Evolutionary conservation across 2,113 vertebrate genomes (phyloP).

Genomic region (Chaetodon trifascialis): DNA sequence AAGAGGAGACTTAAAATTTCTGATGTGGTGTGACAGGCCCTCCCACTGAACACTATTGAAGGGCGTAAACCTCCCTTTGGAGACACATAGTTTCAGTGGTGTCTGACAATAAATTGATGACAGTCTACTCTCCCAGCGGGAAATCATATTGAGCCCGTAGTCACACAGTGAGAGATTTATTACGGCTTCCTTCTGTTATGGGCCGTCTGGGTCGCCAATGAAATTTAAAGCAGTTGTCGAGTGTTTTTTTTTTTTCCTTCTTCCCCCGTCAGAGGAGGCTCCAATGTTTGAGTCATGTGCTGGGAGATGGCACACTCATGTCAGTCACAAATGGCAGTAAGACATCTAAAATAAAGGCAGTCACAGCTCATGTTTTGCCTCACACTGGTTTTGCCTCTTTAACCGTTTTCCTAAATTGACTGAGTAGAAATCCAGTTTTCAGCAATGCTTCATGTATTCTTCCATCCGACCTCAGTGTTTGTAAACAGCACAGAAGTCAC

Average conservation of each 20-base stretch:
- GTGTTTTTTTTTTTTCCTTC: background rate
- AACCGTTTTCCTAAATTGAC: background rate
- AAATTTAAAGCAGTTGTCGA: conserved; percentile 57
- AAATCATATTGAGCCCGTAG: conserved; percentile 59
- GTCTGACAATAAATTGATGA: conserved; percentile 70
- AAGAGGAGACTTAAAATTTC: conserved; percentile 60
- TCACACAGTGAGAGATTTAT: conserved; percentile 67
- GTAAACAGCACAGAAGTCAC: conserved; percentile 15
- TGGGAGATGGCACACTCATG: conserved; percentile 50
- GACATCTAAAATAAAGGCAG: background rate
- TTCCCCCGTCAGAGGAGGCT: conserved; percentile 26
- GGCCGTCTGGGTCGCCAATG: conserved; percentile 38
- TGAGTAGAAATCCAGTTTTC: background rate
- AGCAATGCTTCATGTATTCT: conserved; percentile 4
- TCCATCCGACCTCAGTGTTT: conserved; percentile 33
- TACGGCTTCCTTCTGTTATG: conserved; percentile 39
- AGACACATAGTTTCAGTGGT: conserved; percentile 66
- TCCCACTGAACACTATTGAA: conserved; percentile 61
- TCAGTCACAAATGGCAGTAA: conserved; percentile 7
- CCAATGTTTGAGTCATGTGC: conserved; percentile 61
- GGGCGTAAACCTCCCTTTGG: conserved; percentile 66
- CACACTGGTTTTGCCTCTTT: background rate
- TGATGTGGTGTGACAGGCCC: conserved; percentile 70
- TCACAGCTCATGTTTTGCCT: background rate
- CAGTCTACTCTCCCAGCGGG: conserved; percentile 57